Conservation (phyloP, 2,113 vertebrate genomes). For the Bucco capensis region DNA sequence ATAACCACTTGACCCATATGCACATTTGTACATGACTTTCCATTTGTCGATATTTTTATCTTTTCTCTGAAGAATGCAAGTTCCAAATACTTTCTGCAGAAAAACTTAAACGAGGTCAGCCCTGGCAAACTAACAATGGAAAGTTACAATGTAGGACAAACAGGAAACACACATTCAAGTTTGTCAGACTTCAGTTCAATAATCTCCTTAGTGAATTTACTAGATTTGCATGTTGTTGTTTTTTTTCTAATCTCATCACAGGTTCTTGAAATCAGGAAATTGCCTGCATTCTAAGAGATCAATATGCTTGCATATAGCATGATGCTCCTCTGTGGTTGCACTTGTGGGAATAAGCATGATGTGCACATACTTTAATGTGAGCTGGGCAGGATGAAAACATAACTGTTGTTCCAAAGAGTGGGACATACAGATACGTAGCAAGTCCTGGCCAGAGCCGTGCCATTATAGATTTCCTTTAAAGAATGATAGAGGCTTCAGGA, state of each 20-base stretch:
- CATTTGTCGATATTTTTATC: not conserved
- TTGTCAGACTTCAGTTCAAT: constrained; percentile 38
- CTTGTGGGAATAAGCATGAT: not conserved
- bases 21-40: not conserved
- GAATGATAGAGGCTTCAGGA: not conserved
- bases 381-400: not conserved
- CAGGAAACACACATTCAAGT: constrained; percentile 25
- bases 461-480: not conserved
- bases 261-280: constrained; percentile 64
- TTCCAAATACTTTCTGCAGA: not conserved
- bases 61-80: not conserved
- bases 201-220: constrained; percentile 41
- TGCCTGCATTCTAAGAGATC: constrained; percentile 38
- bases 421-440: not conserved
- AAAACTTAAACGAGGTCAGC: not conserved
- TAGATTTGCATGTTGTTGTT: not conserved
- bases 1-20: not conserved
- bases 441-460: not conserved
- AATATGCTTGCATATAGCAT: not conserved
- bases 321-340: not conserved
- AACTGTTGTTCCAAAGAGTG: not conserved
- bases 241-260: constrained; percentile 47
- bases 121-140: not conserved
- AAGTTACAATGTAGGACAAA: not conserved
- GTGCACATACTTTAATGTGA: not conserved